Evolutionary conservation across 2,113 vertebrate species (phyloP), one percentile per base, ranked within the genome.

Genomic region (Mirza zaza): DNA sequence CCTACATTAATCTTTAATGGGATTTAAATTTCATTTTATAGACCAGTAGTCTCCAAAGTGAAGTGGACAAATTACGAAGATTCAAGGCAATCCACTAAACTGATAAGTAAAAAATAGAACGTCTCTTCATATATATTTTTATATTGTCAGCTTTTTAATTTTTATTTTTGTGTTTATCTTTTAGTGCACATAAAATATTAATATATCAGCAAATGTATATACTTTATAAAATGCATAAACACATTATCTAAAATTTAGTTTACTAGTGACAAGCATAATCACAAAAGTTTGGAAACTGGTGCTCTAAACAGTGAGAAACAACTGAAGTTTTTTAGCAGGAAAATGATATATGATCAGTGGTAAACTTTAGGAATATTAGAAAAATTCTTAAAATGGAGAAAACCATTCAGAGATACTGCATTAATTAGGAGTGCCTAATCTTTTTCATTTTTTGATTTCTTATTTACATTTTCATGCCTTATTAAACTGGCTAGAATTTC

Each of bases 11-110:
- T 82, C 34, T 91, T 82, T 57, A 86, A 75, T 75, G 39, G n/a
- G 18, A 65, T 87, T 55, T 82, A 34, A 23, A 57, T 81, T 94
- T 94, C 34, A 82, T 87, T 80, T 87, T 87, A 8, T 80, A 96
- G 36, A 67, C n/a, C 29, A 48, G 15, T 55, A 36, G 36, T 27
- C 29, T 87, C 39, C 34, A 45, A 82, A 81, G 36, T 48, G 7
- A 32, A 73, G 25, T 42, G 3, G 55, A 42, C 48, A 48, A 39
- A 55, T 59, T n/a, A 34, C 20, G 12, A 12, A 52, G 9, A 87
- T 29, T 82, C 67, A 50, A 75, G 34, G 25, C 13, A 80, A 89
- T 70, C 88, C 48, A 71, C n/a, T 45, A 23, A 71, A 91, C 52
- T 32, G 6, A 34, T 42, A 20, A 61, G 14, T 25, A 65, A 68